Conservation (phyloP, 30 jellyfish, hydroid and myxozoan genomes). For the Phacellophora camtschatica region DNA sequence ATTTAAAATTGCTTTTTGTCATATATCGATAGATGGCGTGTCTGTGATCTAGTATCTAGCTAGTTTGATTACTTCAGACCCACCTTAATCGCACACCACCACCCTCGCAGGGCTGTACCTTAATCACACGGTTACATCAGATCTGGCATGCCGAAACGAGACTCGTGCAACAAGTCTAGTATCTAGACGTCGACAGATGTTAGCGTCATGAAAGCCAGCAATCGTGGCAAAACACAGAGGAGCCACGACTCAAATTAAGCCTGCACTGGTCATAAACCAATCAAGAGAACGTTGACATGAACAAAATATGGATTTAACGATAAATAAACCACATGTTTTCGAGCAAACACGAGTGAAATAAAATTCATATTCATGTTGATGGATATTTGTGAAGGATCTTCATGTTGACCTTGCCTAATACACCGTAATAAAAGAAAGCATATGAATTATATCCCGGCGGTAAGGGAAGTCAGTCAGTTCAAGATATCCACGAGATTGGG, state of each 20-base stretch:
- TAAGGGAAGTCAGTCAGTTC: not conserved
- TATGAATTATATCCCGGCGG: not conserved
- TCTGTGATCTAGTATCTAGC: no score
- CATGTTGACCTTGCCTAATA: conserved; percentile 13
- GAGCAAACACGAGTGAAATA: conserved; percentile 13
- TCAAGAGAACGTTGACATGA: not conserved
- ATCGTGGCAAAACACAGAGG: not conserved
- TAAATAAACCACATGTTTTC: conserved; percentile 39
- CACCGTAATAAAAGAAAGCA: conserved; percentile 9
- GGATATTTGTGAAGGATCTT: conserved; percentile 21
- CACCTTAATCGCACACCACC: no score
- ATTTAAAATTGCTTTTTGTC: no score
- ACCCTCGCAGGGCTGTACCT: no score
- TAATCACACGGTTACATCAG: no score
- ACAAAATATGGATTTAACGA: conserved; percentile 14
- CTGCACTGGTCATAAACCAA: conserved; percentile 27
- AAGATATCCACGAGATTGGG: not conserved
- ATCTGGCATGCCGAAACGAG: no score
- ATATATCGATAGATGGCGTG: no score
- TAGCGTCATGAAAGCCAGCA: no score
- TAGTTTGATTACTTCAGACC: no score
- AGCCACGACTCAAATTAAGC: conserved; percentile 17
- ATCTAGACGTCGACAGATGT: no score
- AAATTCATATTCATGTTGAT: conserved; percentile 13
- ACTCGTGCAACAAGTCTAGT: no score